Base-by-base conservation (phyloP, 2,888 invertebrate species). In the Cantharis rufa region DNA sequence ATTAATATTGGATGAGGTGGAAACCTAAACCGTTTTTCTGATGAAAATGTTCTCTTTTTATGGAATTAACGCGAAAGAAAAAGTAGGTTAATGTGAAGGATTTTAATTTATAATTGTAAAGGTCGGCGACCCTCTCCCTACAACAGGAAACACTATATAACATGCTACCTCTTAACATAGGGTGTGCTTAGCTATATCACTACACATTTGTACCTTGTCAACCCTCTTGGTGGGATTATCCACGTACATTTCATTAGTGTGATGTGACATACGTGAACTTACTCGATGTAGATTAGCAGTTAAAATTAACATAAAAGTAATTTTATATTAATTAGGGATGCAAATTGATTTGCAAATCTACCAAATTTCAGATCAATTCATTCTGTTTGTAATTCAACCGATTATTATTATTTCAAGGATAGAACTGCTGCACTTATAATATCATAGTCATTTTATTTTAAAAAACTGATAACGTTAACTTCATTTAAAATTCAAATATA, bases 131-230 rank as follows among this genome's bases (percentile, higher is more conserved):
- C 64, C 24, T 66, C 24, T 66, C 64, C 64, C 64, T 16, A 66
- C 13, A 21, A 66, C 64, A 66, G 64, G 64, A 66, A 66, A 66
- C 24, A 21, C 64, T 16, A 24, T 16, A 24, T 24, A 66, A 66
- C 63, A 63, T 63, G 63, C 63, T 63, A 63, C 64, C 64, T 66
- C 64, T 66, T 66, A 66, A 66, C 64, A 24, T 21, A 66, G 64
- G 64, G 64, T 66, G 64, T 66, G 24, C 24, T 18, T 66, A n/a
- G 63, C 16, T 63, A 21, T 63, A 63, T 66, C 64, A 48, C 48
- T 48, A 48, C 48, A 66, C 64, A 66, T 21, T 21, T 66, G 64
- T 66, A 66, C 64, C 24, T 66, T 66, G 64, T 66, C 24, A 66
- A 66, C 64, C 64, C 64, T 66, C 11, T 66, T 21, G 16, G 64